Evolutionary conservation across 2,888 invertebrate species (phyloP), one percentile per base, ranked within the genome.

Genomic region (Mimachlamys varia): DNA sequence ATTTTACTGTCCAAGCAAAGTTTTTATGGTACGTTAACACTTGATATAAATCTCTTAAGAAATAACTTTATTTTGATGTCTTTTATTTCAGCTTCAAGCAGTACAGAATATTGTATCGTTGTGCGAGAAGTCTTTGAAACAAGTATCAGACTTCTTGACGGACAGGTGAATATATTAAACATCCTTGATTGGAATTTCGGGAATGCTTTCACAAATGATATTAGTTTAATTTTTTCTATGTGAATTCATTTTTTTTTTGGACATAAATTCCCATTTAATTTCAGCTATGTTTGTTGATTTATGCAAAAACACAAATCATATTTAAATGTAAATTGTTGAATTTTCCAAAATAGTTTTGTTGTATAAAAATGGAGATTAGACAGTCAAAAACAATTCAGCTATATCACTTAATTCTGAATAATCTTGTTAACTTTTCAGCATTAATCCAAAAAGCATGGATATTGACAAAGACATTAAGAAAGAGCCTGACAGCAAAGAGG

Each of bases 71-170:
- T 27, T 44, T 44, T 49, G n/a, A 88, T 90, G 90, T 91, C 27
- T 91, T 44, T 53, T 53, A 50, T 95, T 93, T 33, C 92, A 96
- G 97, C 94, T 97, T 90, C 96, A 96, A 90, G 96, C 96, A 90
- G 98, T 99, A 91, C 99, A 99, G 97, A 98, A 98, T 95, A 98
- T 98, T 94, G 99, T 99, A 22, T 98, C 98, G 5, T 98, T 98
- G 96, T 98, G 99, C 33, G 99, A 99, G 97, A 98, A 98, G 93
- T 98, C 99, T 55, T 97, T 99, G 93, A 99, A 99, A 97, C 98
- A 98, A 94, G 99, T 99, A 5, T 99, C 99, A 0, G 99, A 99
- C 97, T 94, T 94, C 90, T 94, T 96, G 38, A 95, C 96, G 38
- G 96, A 96, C 89, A 94, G 94, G 95, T 96, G 92, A 89, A 93